Evolutionary conservation across 1,140 invertebrate species (phyloP), one percentile per base, ranked within the genome.

Genomic region (Lysiphlebus fabarum): DNA sequence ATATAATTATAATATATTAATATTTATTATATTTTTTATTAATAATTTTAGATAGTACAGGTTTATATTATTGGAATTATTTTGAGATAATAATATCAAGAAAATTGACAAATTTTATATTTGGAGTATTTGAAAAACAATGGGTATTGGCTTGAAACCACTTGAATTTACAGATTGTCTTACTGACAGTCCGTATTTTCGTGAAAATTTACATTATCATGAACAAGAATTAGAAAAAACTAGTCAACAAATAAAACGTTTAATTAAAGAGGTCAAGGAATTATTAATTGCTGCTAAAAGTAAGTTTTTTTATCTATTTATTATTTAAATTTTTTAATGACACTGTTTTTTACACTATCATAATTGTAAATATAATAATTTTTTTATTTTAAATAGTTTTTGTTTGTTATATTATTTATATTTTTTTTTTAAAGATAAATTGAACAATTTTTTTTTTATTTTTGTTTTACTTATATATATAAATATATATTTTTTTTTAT

Each of bases 101-200:
- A n/a, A n/a, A n/a, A n/a, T n/a, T n/a, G n/a, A n/a, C n/a, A n/a
- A n/a, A n/a, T n/a, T n/a, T n/a, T n/a, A n/a, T n/a, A 1, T 2
- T 26, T 26, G 17, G n/a, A 26, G 17, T 4, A 26, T 26, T 1
- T 2, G 2, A 26, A 26, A 26, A 26, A 73, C 65, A 68, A 84
- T 84, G 86, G 86, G 86, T 78, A 92, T 96, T 86, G 93, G 91
- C 75, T 85, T 98, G 70, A 87, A 93, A 82, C 93, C 95, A 66
- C 83, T 98, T 65, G 96, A 98, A 82, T 98, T 98, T 82, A 95
- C 92, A 42, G 95, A 98, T 82, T 98, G 95, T 83, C 84, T 98
- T 62, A 92, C 91, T 65, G 95, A 98, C 83, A 96, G 93, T 83
- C 95, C 95, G 60, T 90, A 89, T 79, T 98, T 98, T 83, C 87